A percentile compares a stretch with the other conserved stretches of the same genome.
phyloP scores from a whole-genome alignment of 2,113 vertebrate species.

The Microtus richardsoni region DNA sequence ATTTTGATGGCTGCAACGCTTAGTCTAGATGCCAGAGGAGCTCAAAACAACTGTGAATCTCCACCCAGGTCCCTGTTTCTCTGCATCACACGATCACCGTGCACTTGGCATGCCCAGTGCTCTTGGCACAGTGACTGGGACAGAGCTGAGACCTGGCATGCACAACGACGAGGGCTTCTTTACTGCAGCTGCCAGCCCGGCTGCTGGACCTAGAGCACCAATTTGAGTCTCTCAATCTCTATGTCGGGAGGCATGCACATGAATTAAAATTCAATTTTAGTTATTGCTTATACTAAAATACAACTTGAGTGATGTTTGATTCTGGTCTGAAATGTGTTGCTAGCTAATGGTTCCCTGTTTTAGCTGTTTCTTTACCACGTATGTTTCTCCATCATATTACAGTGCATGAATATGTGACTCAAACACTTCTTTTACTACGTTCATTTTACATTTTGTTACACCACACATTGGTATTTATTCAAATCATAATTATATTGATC shows the following conservation, averaged over 20 bases:
- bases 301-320: not conserved
- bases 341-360: not conserved
- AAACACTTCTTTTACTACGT: not conserved
- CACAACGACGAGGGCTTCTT: not conserved
- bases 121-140: conserved; percentile 38
- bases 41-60: conserved; percentile 54
- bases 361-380: not conserved
- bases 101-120: conserved; percentile 49
- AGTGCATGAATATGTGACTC: not conserved
- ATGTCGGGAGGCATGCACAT: not conserved
- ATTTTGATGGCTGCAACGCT: conserved; percentile 52
- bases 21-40: conserved; percentile 44
- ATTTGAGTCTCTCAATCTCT: not conserved
- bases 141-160: conserved; percentile 47
- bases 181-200: conserved; percentile 39
- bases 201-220: conserved; percentile 15
- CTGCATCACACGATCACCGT: conserved; percentile 25
- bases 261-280: conserved; percentile 45
- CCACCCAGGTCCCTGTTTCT: conserved; percentile 24
- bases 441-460: not conserved
- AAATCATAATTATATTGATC: not conserved
- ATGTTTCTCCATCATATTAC: not conserved
- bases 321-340: not conserved
- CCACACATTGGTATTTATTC: not conserved
- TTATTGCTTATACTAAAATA: conserved; percentile 27